A percentile compares a stretch with the other conserved stretches of the same genome.
These are phyloP conservation scores for Xanthorhoe designata DNA, from an alignment of 2,888 invertebrate genomes.

Conservation along the genomic window DNA sequence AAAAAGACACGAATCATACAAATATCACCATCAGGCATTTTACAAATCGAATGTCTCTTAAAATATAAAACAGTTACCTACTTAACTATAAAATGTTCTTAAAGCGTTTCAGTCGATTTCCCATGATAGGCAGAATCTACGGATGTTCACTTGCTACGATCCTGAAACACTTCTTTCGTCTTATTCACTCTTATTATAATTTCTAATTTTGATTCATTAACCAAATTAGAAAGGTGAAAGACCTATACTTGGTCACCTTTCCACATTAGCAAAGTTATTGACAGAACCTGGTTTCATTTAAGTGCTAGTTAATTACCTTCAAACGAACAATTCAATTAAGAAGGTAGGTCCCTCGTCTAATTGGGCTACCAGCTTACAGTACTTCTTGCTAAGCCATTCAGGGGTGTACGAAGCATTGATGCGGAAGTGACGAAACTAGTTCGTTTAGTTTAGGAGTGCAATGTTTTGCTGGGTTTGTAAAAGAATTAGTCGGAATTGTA, in stretches of 20 bases:
- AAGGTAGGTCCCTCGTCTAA: constrained; percentile 40
- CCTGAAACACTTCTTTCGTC: too few relatives aligned
- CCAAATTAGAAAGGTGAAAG: neutral
- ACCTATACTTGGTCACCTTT: constrained; percentile 32
- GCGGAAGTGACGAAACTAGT: neutral
- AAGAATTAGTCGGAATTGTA: too few relatives aligned
- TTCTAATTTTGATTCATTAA: too few relatives aligned
- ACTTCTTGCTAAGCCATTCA: constrained; percentile 36
- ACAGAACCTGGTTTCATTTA: constrained; percentile 12
- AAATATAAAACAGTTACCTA: too few relatives aligned
- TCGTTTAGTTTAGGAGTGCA: neutral
- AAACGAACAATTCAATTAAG: constrained; percentile 46
- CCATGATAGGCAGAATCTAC: too few relatives aligned
- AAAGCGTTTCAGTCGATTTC: too few relatives aligned
- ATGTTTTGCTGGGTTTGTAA: neutral
- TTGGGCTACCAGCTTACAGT: constrained; percentile 43
- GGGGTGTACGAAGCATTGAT: constrained; percentile 14
- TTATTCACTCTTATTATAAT: too few relatives aligned
- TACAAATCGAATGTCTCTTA: too few relatives aligned
- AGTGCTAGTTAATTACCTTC: constrained; percentile 35
- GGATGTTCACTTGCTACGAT: too few relatives aligned
- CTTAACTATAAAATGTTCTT: too few relatives aligned
- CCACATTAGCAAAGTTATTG: constrained; percentile 19
- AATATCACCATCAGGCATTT: too few relatives aligned
- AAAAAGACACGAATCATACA: too few relatives aligned